Conservation (phyloP, 2,888 invertebrate species). For the Leptodirus hochenwartii region DNA sequence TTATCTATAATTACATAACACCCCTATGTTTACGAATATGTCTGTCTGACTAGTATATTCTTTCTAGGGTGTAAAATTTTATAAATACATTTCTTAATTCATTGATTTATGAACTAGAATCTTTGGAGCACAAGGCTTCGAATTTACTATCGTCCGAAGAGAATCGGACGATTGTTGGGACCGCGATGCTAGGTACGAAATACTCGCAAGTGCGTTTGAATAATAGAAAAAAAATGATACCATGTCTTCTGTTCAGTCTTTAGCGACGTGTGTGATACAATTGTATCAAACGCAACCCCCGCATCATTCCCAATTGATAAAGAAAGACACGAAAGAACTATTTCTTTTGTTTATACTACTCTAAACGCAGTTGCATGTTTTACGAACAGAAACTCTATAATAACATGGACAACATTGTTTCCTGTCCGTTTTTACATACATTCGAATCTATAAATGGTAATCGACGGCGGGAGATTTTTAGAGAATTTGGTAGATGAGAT, state of each 20-base stretch:
- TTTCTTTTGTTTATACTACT: constrained; percentile 76
- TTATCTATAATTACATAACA: too few species aligned
- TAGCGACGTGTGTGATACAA: constrained; percentile 74
- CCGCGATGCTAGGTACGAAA: constrained; percentile 61
- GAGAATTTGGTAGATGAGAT: too few species aligned
- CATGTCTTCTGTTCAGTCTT: too few species aligned
- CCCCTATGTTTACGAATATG: too few species aligned
- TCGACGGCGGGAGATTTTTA: too few species aligned
- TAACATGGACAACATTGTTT: constrained; percentile 68
- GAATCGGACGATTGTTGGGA: constrained; percentile 76
- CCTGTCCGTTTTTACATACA: constrained; percentile 67
- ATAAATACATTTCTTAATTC: too few species aligned
- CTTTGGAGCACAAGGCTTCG: constrained; percentile 49
- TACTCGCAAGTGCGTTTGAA: too few species aligned
- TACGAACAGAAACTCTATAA: constrained; percentile 96
- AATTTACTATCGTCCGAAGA: constrained; percentile 57
- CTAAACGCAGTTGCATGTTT: constrained; percentile 53
- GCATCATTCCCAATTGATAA: constrained; percentile 68
- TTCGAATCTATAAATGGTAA: too few species aligned
- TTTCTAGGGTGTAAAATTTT: too few species aligned
- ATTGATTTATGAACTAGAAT: too few species aligned
- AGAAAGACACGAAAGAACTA: constrained; percentile 73
- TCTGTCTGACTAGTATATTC: too few species aligned
- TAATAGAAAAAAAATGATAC: too few species aligned
- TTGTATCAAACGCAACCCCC: constrained; percentile 73